Conservation (phyloP, 2,113 vertebrate genomes). For the Candoia aspera region DNA sequence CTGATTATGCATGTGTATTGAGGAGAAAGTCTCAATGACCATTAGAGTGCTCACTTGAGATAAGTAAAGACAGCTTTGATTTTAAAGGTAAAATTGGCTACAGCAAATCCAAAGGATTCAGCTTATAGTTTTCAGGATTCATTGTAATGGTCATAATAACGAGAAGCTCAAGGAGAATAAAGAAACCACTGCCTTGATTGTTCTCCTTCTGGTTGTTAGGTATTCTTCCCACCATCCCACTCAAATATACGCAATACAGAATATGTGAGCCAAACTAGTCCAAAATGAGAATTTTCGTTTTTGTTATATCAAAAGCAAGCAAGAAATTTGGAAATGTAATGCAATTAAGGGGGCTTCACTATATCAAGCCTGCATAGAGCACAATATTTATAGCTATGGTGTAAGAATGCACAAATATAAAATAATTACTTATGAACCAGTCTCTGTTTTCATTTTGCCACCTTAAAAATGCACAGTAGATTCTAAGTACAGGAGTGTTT, state of each 20-base stretch:
- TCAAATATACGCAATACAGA: background rate
- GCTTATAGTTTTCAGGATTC: background rate
- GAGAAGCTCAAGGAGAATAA: background rate
- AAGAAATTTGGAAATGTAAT: background rate
- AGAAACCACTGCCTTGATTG: background rate
- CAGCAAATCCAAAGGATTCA: background rate
- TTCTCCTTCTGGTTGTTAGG: background rate
- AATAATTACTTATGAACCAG: background rate
- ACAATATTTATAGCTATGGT: background rate
- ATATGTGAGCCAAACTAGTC: background rate
- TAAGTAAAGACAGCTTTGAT: background rate
- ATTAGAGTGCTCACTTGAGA: background rate
- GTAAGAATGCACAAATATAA: background rate
- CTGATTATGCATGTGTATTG: background rate
- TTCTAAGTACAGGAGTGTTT: slow-evolving; percentile 5
- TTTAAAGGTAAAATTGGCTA: background rate
- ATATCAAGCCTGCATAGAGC: background rate
- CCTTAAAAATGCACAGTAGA: background rate
- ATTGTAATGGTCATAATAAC: background rate
- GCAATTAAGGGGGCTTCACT: background rate
- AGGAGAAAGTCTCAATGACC: background rate
- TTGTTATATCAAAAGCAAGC: background rate
- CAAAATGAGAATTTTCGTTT: background rate
- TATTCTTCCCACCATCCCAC: background rate
- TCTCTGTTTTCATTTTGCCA: background rate